Base-by-base conservation (phyloP, 2,113 vertebrate species). In the Suricata suricatta region DNA sequence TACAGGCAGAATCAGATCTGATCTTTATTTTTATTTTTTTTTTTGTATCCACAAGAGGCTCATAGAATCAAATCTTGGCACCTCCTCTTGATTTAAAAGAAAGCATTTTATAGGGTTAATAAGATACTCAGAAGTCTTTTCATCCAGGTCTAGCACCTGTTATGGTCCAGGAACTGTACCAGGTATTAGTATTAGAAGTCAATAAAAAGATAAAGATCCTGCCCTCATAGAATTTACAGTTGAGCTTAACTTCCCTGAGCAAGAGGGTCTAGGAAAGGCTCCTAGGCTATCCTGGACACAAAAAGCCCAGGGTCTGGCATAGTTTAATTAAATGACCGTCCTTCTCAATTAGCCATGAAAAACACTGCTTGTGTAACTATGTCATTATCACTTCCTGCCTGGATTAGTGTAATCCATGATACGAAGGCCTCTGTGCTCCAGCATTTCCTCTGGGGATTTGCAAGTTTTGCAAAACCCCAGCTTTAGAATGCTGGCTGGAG, bases 331-430 rank as follows among this genome's bases (percentile, higher is more conserved):
- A 86, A 84, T 90, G 92, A 84, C 96, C 96, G 87, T 97, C 96
- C 96, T 97, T 98, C 95, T 96, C 97, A 98, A 96, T 98, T 95
- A 97, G 80, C 79, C 98, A 97, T 97, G 95, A 96, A 93, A 98
- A 98, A 97, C 97, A 97, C 57, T 81, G 68, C 86, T 93, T 89
- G 72, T 98, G 88, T 97, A 98, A 93, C 81, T 96, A 95, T 72
- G 96, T 90, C 96, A 96, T 97, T 98, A 98, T 98, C 98, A 96
- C 97, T 98, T 98, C 98, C 98, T 98, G 98, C 96, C 2, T 80
- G 98, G 98, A 98, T 98, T 98, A 97, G 94, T 94, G 97, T 97
- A 98, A 98, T 98, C 98, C 94, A 60, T 95, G 98, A 98, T 96
- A 98, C 91, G 77, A 96, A 98, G 98, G 95, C 95, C 91, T 98